Base-by-base conservation (phyloP, 2,888 invertebrate species). In the Bursaphelenchus okinawaensis region DNA sequence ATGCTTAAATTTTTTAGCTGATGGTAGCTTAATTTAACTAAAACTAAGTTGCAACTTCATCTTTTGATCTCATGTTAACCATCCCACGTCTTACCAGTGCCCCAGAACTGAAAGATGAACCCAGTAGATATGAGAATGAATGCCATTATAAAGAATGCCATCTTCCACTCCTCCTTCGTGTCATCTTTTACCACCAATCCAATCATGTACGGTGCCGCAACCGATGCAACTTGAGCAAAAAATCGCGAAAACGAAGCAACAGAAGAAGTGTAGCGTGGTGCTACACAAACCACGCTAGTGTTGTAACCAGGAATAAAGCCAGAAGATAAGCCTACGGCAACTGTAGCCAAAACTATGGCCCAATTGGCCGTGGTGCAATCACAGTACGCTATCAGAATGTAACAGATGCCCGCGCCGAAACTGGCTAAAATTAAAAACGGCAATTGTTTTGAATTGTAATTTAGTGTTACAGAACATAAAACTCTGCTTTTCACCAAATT, bases 241-340 rank as follows among this genome's bases (percentile, higher is more conserved):
- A 81, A 68, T 27, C 81, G 68, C 16, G 73, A 73, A 66, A 81
- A 81, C 1, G 81, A 77, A 1, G 80, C 79, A 16, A 81, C 77
- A 16, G 78, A 76, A 1, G 81, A 74, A 0, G 81, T 81, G 61
- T 81, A 75, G 12, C 67, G 61, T 4, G 81, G 81, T 40, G 81
- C 79, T n/a, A 80, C 74, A 40, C 77, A 75, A 9, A 81, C 81
- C n/a, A 78, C 72, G 63, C 78, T 75, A 27, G 81, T 81, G 52
- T 76, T 80, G 69, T 81, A 81, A 20, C 81, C 81, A 16, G 81
- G 81, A 19, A 81, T 77, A 66, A 75, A 81, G 22, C 81, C 81
- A n/a, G 77, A 77, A 9, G 75, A 73, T 59, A 81, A 72, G 4
- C 79, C 76, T 71, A 81, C 74, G 0, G 81, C 78, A 4, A 69